Evolutionary conservation across 35 echinoderm and acorn worm genomes (phyloP), one percentile per base, ranked within the genome.

Genomic region (Anneissia japonica): DNA sequence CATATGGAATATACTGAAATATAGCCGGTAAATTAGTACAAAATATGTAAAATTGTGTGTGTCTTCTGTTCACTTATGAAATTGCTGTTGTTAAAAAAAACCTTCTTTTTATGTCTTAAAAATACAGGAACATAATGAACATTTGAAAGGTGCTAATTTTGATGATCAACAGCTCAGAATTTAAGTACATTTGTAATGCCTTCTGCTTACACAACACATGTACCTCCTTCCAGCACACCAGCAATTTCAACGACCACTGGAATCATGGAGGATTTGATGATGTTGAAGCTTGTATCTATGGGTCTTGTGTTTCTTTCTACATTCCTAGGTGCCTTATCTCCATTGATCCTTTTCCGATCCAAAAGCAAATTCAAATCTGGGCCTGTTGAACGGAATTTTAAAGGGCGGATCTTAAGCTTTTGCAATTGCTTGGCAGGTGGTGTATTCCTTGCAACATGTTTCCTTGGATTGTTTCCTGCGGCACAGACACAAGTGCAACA

Each of bases 391-490:
- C 84, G 73, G 34, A 76, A 28, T 94, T 87, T 13, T 26, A 64
- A 64, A 64, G 92, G 91, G 3, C 85, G 85, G 55, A 87, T 99
- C 0, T 39, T 93, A 39, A 89, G 89, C 72, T 77, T 91, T 36
- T 91, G 96, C 36, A 99, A 99, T 77, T 99, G 96, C 76, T 73
- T 99, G 13, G 92, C 96, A 32, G 96, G 96, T 0, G 96, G 96
- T 36, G 89, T 99, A 32, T 99, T 99, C 84, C 83, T 99, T 3
- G 89, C 88, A 14, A 99, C 96, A 17, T 99, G 96, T 76, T 99
- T 99, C 75, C 86, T 99, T 30, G 92, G 92, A 7, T 73, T 99
- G 37, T 83, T 99, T 28, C 96, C 96, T 32, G 84, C 96, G 10
- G 96, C 96, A 21, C 76, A 84, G 76, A 88, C 87, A 36, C 91